Percentiles rank a stretch among this genome's conserved stretches.
Conservation (phyloP, 2,888 invertebrate genomes). For the Gasteruption jaculator region DNA sequence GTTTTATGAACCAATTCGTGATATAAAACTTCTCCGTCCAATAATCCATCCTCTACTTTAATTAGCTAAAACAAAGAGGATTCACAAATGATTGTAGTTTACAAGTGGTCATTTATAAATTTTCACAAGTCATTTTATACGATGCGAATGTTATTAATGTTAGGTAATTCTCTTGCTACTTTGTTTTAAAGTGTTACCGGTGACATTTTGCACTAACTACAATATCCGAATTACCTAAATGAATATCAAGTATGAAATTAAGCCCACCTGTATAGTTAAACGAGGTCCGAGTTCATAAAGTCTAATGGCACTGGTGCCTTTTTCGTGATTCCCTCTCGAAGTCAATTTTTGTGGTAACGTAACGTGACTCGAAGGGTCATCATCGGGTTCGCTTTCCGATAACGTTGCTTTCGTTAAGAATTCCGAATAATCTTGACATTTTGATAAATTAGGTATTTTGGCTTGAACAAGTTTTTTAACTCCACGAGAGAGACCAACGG, state of each 20-base stretch:
- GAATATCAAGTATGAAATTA: background rate
- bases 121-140: background rate
- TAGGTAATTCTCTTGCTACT: too few species aligned
- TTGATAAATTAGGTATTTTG: constrained; percentile 85
- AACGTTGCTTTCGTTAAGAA: constrained; percentile 75
- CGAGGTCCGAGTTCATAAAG: constrained; percentile 91
- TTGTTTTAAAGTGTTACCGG: too few species aligned
- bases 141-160: background rate
- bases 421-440: constrained; percentile 81
- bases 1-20: constrained; percentile 84
- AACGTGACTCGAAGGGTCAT: constrained; percentile 78
- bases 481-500: constrained; percentile 84
- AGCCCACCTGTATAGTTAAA: constrained; percentile 63
- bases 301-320: constrained; percentile 72
- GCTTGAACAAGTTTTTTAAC: constrained; percentile 90
- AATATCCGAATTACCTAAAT: background rate
- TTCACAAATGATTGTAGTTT: too few species aligned
- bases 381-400: constrained; percentile 91
- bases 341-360: constrained; percentile 74
- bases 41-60: constrained; percentile 91
- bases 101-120: background rate
- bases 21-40: constrained; percentile 90
- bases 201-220: too few species aligned
- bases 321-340: constrained; percentile 69
- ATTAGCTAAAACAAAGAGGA: constrained; percentile 68